phyloP scores from a whole-genome alignment of 2,888 invertebrate genomes.

The Noctua janthe region DNA sequence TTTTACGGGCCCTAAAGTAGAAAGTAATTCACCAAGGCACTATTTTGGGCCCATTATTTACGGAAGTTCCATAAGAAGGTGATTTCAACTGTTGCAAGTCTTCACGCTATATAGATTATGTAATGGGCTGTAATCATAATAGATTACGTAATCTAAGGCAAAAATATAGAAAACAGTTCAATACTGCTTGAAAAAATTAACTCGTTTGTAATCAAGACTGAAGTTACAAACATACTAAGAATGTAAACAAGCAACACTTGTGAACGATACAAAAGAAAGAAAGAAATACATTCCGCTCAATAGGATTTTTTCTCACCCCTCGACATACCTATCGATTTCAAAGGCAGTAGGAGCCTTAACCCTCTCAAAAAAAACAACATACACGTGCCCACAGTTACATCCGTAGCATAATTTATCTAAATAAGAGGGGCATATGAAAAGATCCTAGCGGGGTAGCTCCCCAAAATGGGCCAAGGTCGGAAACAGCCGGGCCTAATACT shows the following conservation, averaged over 20 bases:
- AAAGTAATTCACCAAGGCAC: slow-evolving; percentile 22
- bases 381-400: slow-evolving; percentile 56
- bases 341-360: slow-evolving; percentile 20
- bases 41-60: slow-evolving; percentile 20
- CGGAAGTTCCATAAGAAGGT: background rate
- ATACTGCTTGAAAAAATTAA: background rate
- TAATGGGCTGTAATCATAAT: slow-evolving; percentile 18
- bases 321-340: slow-evolving; percentile 29
- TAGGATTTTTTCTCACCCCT: slow-evolving; percentile 2
- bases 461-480: slow-evolving; percentile 70
- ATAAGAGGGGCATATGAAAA: slow-evolving; percentile 64
- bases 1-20: background rate
- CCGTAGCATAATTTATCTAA: slow-evolving; percentile 66
- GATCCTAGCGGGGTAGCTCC: slow-evolving; percentile 52
- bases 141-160: slow-evolving; percentile 10
- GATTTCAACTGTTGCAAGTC: slow-evolving; percentile 28
- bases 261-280: background rate
- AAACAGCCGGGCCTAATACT: slow-evolving; percentile 37
- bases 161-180: slow-evolving; percentile 8
- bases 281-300: background rate
- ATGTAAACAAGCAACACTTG: slow-evolving; percentile 25
- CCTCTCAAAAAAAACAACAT: slow-evolving; percentile 54
- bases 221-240: slow-evolving; percentile 1
- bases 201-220: background rate
- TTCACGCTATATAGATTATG: slow-evolving; percentile 16